These are phyloP conservation scores for Bombus pyrosoma DNA, from an alignment of 1,140 invertebrate genomes.

Conservation along the genomic window DNA sequence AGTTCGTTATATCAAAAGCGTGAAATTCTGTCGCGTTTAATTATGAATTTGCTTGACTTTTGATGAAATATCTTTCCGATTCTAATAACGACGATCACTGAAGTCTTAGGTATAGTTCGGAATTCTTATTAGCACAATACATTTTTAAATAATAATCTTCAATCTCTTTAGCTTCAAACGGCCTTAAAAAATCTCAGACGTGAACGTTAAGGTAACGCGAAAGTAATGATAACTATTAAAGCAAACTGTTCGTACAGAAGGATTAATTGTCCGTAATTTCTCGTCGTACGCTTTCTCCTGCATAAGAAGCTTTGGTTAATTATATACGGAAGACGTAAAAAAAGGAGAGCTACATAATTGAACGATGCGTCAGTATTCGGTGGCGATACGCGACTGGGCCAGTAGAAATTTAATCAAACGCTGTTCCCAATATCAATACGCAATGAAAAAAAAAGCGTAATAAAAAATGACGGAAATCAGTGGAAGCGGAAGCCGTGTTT, in stretches of 20 bases:
- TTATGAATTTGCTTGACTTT: background rate
- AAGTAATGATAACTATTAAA: background rate
- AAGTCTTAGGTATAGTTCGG: too few relatives aligned
- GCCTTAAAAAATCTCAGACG: too few relatives aligned
- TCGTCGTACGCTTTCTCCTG: background rate
- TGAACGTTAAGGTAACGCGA: background rate
- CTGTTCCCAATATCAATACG: slow-evolving; percentile 9
- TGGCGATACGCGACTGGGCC: background rate
- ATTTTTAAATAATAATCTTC: too few relatives aligned
- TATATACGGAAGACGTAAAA: background rate
- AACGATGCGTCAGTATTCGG: background rate
- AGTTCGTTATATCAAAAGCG: background rate
- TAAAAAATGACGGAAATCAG: background rate
- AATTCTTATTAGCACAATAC: too few relatives aligned
- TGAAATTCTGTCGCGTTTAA: background rate
- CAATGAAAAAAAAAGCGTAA: background rate
- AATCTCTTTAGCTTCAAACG: too few relatives aligned
- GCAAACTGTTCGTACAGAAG: background rate
- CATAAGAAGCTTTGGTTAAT: background rate
- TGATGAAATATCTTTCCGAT: background rate
- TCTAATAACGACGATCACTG: background rate
- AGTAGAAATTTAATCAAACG: slow-evolving; percentile 43
- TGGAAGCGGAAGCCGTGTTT: background rate
- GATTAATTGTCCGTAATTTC: background rate
- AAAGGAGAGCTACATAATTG: background rate